phyloP scores from a whole-genome alignment of 1,140 invertebrate species.

The Littorina saxatilis region DNA sequence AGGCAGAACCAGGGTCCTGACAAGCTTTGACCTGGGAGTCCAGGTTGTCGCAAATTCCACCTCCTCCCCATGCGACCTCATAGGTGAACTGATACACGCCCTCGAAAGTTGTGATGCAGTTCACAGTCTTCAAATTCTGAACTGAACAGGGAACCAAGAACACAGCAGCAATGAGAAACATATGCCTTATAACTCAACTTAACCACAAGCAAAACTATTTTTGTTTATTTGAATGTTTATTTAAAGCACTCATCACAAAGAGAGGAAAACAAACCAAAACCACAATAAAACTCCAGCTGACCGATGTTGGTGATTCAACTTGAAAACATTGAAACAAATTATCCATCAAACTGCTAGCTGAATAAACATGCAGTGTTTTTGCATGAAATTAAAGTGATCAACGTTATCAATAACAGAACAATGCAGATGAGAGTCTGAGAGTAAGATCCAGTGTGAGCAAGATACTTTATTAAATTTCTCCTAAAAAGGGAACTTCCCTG shows the following conservation, averaged over 20 bases:
- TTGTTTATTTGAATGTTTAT: background rate
- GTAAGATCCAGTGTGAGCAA: too few species aligned
- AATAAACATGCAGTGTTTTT: too few species aligned
- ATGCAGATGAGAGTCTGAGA: too few species aligned
- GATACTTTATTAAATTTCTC: too few species aligned
- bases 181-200: background rate
- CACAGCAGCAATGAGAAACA: background rate
- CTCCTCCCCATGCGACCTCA: slow-evolving; percentile 67
- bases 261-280: too few species aligned
- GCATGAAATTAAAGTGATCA: too few species aligned
- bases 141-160: slow-evolving; percentile 44
- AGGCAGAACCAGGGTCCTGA: slow-evolving; percentile 95
- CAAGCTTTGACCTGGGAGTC: slow-evolving; percentile 94
- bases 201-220: background rate
- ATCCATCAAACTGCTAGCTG: too few species aligned
- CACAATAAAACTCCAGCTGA: too few species aligned
- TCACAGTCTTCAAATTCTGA: slow-evolving; percentile 59
- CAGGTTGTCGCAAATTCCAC: slow-evolving; percentile 77
- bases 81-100: slow-evolving; percentile 75
- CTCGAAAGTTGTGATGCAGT: slow-evolving; percentile 74
- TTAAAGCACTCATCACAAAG: background rate
- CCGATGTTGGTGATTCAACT: too few species aligned
- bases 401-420: too few species aligned
- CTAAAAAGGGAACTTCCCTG: too few species aligned
- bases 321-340: too few species aligned